These are phyloP conservation scores for Camptogramma bilineatum DNA, from an alignment of 2,888 invertebrate species.

Conservation along the genomic window DNA sequence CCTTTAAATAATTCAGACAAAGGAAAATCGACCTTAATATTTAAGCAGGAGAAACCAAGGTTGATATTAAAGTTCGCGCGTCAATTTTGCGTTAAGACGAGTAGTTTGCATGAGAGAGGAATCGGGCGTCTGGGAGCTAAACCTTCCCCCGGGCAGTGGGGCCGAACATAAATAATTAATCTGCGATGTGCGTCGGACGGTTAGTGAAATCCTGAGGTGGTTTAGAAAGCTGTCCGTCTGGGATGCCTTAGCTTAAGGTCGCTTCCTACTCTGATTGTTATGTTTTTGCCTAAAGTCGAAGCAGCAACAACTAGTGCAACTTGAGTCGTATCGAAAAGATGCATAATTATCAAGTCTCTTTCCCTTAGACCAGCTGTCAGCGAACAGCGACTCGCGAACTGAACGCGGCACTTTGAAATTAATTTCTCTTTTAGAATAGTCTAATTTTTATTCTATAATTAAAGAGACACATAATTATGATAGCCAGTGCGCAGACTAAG, in stretches of 20 bases:
- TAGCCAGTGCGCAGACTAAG: no score
- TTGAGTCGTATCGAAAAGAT: no score
- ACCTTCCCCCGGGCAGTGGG: constrained; percentile 72
- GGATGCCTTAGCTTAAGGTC: constrained; percentile 49
- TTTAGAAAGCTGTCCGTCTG: constrained; percentile 62
- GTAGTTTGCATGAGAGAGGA: constrained; percentile 82
- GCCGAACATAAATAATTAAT: constrained; percentile 83
- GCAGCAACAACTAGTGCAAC: not conserved
- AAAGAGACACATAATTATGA: no score
- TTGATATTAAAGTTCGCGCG: constrained; percentile 76
- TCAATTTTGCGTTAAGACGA: constrained; percentile 81
- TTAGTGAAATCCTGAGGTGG: constrained; percentile 75
- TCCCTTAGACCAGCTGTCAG: no score
- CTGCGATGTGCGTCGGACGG: constrained; percentile 78
- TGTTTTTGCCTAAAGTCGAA: constrained; percentile 19
- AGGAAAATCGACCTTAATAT: constrained; percentile 77
- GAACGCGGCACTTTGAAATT: no score
- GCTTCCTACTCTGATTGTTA: constrained; percentile 51
- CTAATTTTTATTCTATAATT: no score
- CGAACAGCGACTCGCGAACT: no score
- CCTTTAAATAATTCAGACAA: constrained; percentile 78
- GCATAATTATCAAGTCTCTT: no score
- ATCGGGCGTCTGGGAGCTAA: constrained; percentile 81
- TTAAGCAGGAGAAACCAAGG: constrained; percentile 67
- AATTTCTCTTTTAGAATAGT: no score